phyloP scores from a whole-genome alignment of 2,888 invertebrate species.

The Aporophyla lueneburgensis region DNA sequence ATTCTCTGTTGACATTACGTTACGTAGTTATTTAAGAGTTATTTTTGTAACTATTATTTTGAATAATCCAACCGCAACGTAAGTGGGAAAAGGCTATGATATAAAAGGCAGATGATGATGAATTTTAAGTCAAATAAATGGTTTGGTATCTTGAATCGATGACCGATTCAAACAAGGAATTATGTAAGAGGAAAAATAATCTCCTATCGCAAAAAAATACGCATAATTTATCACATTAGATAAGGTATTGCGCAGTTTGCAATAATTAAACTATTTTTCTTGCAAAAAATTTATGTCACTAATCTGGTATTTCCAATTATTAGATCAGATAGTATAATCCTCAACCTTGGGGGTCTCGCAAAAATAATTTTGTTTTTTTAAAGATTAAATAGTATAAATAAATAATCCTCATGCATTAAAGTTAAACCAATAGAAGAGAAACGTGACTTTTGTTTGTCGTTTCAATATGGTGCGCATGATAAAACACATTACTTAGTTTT shows the following conservation, averaged over 20 bases:
- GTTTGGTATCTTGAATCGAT: background rate
- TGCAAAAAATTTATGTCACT: slow-evolving; percentile 39
- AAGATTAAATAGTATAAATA: slow-evolving; percentile 18
- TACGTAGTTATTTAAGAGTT: background rate
- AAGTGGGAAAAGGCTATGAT: background rate
- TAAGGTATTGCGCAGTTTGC: slow-evolving; percentile 58
- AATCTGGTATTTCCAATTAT: slow-evolving; percentile 43
- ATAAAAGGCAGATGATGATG: background rate
- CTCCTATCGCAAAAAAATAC: slow-evolving; percentile 28
- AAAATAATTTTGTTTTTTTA: slow-evolving; percentile 25
- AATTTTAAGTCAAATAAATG: background rate
- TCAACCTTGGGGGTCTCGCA: slow-evolving; percentile 53
- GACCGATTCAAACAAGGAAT: slow-evolving; percentile 18
- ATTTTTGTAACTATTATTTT: no score
- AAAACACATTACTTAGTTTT: background rate
- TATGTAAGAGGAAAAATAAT: slow-evolving; percentile 24
- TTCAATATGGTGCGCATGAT: background rate
- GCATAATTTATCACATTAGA: slow-evolving; percentile 41
- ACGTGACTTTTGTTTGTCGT: slow-evolving; percentile 17
- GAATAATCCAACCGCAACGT: background rate
- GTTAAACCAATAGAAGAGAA: slow-evolving; percentile 12
- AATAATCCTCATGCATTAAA: slow-evolving; percentile 37
- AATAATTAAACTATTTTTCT: slow-evolving; percentile 10
- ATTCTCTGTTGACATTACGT: background rate
- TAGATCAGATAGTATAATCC: slow-evolving; percentile 51